These are phyloP conservation scores for Phortica okadai DNA, from an alignment of 2,888 invertebrate species.

Conservation along the genomic window DNA sequence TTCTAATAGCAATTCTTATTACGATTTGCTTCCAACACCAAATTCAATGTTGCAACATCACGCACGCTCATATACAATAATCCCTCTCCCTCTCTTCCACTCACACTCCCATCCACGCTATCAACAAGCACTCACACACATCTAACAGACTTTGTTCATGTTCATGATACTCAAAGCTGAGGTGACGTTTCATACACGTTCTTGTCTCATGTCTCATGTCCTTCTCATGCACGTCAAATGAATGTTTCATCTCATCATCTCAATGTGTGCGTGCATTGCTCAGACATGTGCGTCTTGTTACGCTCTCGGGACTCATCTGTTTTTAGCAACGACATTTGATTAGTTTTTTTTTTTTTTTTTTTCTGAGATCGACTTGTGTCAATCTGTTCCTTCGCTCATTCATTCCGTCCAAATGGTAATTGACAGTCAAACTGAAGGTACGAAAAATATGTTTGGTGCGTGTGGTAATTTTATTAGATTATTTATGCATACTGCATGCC, in stretches of 20 bases:
- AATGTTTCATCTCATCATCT: constrained; percentile 61
- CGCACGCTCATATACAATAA: constrained; percentile 73
- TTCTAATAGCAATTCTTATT: constrained; percentile 50
- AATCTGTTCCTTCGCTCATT: constrained; percentile 39
- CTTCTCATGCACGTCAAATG: constrained; percentile 54
- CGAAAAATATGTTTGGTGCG: constrained; percentile 50
- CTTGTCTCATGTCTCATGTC: not conserved
- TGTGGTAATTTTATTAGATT: constrained; percentile 60
- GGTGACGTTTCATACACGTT: constrained; percentile 54
- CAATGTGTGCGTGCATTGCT: not conserved
- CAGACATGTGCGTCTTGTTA: not conserved
- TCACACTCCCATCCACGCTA: not conserved
- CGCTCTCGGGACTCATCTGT: constrained; percentile 58
- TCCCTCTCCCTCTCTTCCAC: constrained; percentile 51
- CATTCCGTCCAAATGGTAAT: constrained; percentile 30
- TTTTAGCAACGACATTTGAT: constrained; percentile 60
- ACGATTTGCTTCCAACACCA: constrained; percentile 68
- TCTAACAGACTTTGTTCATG: not conserved
- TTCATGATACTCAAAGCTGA: not conserved
- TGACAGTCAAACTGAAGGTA: not conserved
- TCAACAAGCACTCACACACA: not conserved
- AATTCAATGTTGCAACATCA: constrained; percentile 65
- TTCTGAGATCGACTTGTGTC: constrained; percentile 56
- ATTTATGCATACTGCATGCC: constrained; percentile 58
- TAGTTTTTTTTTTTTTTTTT: constrained; percentile 51